A percentile compares a stretch with the other conserved stretches of the same genome.
phyloP scores from a whole-genome alignment of 2,797 vertebrate genomes.

The Zalophus californianus region DNA sequence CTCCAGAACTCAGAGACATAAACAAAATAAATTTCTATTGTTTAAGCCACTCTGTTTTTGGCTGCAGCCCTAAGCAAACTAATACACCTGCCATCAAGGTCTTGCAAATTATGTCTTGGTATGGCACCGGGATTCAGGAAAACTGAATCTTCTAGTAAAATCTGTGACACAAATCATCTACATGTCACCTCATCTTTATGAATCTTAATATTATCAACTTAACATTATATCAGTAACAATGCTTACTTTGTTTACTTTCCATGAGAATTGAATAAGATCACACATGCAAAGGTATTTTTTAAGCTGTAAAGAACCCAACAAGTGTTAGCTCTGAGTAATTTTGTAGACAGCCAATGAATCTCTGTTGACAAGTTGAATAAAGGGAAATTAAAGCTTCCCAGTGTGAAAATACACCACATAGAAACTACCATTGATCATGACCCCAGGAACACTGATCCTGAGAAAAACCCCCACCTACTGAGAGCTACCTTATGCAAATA shows the following conservation, averaged over 20 bases:
- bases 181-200: background rate
- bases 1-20: background rate
- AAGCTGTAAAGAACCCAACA: background rate
- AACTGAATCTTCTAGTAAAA: background rate
- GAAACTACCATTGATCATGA: background rate
- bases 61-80: background rate
- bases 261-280: background rate
- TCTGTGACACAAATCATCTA: background rate
- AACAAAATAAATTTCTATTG: background rate
- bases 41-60: background rate
- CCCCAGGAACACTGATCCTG: background rate
- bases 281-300: background rate
- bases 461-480: background rate
- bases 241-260: background rate
- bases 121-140: background rate
- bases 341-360: background rate
- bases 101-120: background rate
- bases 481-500: background rate
- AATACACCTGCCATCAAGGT: background rate
- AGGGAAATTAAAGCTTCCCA: slow-evolving; percentile 23
- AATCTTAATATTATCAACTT: background rate
- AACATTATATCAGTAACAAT: background rate
- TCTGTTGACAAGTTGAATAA: background rate
- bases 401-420: background rate
- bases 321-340: slow-evolving; percentile 8